Conservation (phyloP, 2,113 vertebrate genomes). For the Microtus pennsylvanicus region DNA sequence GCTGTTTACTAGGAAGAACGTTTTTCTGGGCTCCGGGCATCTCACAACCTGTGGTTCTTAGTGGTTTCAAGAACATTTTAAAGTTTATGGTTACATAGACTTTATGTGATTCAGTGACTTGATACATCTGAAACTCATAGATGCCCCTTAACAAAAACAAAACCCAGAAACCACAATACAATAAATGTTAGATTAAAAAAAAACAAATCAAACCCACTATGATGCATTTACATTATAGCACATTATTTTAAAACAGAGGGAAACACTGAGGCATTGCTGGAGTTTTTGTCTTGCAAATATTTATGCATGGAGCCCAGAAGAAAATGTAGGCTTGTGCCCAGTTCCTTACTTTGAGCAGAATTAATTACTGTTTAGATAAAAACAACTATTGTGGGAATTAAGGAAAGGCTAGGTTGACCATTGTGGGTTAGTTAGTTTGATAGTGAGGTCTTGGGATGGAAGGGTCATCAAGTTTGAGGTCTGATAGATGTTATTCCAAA, state of each 20-base stretch:
- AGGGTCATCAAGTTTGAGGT: slow-evolving; percentile 20
- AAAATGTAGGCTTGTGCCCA: not conserved
- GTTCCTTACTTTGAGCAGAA: slow-evolving; percentile 40
- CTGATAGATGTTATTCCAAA: not conserved
- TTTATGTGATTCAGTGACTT: slow-evolving; percentile 20
- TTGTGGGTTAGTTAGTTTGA: slow-evolving; percentile 45
- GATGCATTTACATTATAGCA: not conserved
- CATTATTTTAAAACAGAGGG: slow-evolving; percentile 44
- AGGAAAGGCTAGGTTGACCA: not conserved
- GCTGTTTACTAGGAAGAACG: slow-evolving; percentile 37
- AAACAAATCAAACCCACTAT: not conserved
- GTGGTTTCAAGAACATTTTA: slow-evolving; percentile 49
- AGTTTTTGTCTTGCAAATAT: slow-evolving; percentile 45
- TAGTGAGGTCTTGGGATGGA: slow-evolving; percentile 29
- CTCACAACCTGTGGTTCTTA: slow-evolving; percentile 29
- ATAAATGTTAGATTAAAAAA: not conserved
- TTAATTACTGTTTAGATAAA: slow-evolving; percentile 36
- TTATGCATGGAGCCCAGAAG: slow-evolving; percentile 13
- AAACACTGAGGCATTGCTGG: slow-evolving; percentile 3
- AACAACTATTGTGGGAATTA: slow-evolving; percentile 37
- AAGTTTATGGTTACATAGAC: slow-evolving; percentile 1
- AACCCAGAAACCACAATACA: slow-evolving; percentile 27
- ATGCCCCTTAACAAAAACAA: slow-evolving; percentile 36
- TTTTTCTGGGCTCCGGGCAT: slow-evolving; percentile 27
- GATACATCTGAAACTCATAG: slow-evolving; percentile 23